A percentile compares a stretch with the other conserved stretches of the same genome.
phyloP scores from a whole-genome alignment of 2,113 vertebrate species.

The Ictalurus furcatus region DNA sequence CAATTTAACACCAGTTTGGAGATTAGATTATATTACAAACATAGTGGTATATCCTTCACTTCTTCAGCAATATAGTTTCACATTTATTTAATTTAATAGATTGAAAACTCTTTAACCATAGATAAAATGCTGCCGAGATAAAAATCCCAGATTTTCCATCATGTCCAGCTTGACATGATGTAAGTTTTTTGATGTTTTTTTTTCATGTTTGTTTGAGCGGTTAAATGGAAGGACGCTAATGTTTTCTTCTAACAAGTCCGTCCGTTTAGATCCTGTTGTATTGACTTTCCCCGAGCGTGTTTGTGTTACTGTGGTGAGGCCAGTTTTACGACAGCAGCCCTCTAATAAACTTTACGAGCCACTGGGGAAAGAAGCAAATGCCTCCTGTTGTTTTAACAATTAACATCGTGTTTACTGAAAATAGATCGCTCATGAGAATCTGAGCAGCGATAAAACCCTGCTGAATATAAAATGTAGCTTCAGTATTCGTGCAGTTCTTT shows the following conservation, averaged over 20 bases:
- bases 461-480: not conserved
- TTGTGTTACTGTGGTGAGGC: slow-evolving; percentile 67
- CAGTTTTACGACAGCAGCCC: slow-evolving; percentile 57
- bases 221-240: slow-evolving; percentile 35
- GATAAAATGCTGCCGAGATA: not conserved
- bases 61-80: not conserved
- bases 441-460: not conserved
- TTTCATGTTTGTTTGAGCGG: not conserved
- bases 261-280: not conserved
- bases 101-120: not conserved
- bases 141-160: not conserved
- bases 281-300: slow-evolving; percentile 59
- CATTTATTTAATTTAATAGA: not conserved
- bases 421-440: not conserved
- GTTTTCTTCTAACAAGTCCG: not conserved
- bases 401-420: slow-evolving; percentile 59
- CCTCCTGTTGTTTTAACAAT: slow-evolving; percentile 51
- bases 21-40: not conserved
- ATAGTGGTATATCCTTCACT: not conserved
- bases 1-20: not conserved
- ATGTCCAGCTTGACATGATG: not conserved
- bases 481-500: not conserved
- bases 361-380: slow-evolving; percentile 43
- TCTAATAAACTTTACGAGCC: slow-evolving; percentile 70
- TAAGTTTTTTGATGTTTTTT: not conserved